Base-by-base conservation (phyloP, 2,888 invertebrate species). In the Hypomecis punctinalis region DNA sequence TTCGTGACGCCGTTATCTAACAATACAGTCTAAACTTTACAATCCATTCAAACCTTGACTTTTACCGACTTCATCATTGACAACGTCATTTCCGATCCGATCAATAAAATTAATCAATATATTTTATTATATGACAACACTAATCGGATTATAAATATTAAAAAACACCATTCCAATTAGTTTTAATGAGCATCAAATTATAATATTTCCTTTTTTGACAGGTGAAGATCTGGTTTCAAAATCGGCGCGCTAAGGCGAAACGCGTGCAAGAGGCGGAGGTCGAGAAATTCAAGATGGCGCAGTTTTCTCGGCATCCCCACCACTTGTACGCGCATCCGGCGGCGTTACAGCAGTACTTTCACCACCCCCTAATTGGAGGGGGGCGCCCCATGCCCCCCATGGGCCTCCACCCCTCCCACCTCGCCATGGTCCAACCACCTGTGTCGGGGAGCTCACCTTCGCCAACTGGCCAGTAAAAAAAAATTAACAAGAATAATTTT, bases 201-300 rank as follows among this genome's bases (percentile, higher is more conserved):
- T 49, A 55, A 55, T 42, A 43, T 49, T 43, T 39, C 42, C 36
- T 63, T 39, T 95, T 94, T 82, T 78, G 63, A 75, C 89, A 93
- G 93, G 97, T 97, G 73, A 98, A 98, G 94, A 98, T 98, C 81
- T 98, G 97, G 97, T 98, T 98, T 89, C 97, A 98, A 94, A 98
- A 98, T 85, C 95, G 98, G n/a, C 95, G 97, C 52, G 99, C 99
- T 72, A 99, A 99, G 91, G 98, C 98, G 84, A 99, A 99, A 94
- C 96, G 99, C 36, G 95, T 99, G 33, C 99, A 99, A 89, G 99
- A 99, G 90, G 99, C 99, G 66, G 99, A 99, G 94, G 95, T 99
- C 66, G 99, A 99, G 91, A 99, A 99, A 91, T 94, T 99, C 82
- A 97, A 99, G 92, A 97, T 97, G 97, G 93, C 93, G 80, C 95